A percentile compares a stretch with the other conserved stretches of the same genome.
phyloP scores from a whole-genome alignment of 64 coral and sea anemone species.

The Anthopleura sola region DNA sequence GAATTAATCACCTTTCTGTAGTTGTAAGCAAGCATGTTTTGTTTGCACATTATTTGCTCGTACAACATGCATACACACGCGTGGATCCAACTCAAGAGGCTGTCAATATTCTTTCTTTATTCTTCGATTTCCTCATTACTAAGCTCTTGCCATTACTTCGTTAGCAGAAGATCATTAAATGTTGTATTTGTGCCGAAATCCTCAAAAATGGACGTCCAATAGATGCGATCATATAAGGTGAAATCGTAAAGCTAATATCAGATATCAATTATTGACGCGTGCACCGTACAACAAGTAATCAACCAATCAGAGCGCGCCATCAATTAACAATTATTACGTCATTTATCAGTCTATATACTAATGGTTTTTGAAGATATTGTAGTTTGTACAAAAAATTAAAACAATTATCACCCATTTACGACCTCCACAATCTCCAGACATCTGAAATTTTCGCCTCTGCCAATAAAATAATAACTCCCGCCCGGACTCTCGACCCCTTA shows the following conservation, averaged over 20 bases:
- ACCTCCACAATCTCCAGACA: no score
- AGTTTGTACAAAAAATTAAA: no score
- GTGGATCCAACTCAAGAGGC: not conserved
- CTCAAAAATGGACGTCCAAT: not conserved
- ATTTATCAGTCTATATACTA: not conserved
- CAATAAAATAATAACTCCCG: no score
- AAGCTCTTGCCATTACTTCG: not conserved
- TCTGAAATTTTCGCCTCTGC: no score
- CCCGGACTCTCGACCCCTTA: no score
- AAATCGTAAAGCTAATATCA: not conserved
- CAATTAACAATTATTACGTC: conserved; percentile 3
- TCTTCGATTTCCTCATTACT: not conserved
- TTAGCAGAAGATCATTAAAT: not conserved
- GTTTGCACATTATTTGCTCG: not conserved
- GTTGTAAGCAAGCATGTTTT: conserved; percentile 11
- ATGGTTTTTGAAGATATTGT: not conserved
- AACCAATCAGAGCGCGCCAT: conserved; percentile 21
- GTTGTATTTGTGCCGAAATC: not conserved
- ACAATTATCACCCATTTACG: no score
- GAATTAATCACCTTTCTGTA: not conserved
- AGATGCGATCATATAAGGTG: not conserved
- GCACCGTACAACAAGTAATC: not conserved
- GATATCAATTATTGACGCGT: not conserved
- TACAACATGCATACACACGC: not conserved
- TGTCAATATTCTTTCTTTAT: not conserved